Conservation (phyloP, 2,888 invertebrate genomes). For the Rhorus exstirpatorius region DNA sequence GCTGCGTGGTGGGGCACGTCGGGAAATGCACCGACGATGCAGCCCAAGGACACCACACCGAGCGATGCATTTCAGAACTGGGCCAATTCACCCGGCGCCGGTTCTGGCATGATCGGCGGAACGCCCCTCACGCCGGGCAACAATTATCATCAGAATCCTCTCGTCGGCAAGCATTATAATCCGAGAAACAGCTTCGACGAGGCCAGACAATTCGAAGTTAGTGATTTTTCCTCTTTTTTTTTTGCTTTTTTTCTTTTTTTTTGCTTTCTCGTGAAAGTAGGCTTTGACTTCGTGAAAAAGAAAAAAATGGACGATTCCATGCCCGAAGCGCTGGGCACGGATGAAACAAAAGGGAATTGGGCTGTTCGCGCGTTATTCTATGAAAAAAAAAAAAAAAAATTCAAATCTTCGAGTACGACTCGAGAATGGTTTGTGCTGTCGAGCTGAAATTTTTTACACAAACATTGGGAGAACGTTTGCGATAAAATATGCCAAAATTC, state of each 20-base stretch:
- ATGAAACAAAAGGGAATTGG: too few relatives aligned
- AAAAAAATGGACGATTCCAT: too few relatives aligned
- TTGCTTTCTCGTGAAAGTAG: too few relatives aligned
- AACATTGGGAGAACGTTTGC: too few relatives aligned
- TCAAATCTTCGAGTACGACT: too few relatives aligned
- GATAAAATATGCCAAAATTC: too few relatives aligned
- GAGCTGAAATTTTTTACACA: too few relatives aligned
- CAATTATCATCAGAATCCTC: slow-evolving; percentile 77
- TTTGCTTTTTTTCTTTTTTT: not conserved
- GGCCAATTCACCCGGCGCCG: slow-evolving; percentile 75
- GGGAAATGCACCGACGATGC: slow-evolving; percentile 71
- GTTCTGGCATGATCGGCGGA: slow-evolving; percentile 73
- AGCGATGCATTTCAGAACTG: slow-evolving; percentile 80
- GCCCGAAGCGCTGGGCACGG: too few relatives aligned
- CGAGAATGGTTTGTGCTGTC: too few relatives aligned
- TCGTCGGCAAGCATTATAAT: slow-evolving; percentile 71
- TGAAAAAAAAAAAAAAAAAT: too few relatives aligned
- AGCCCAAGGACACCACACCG: slow-evolving; percentile 73
- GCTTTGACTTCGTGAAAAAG: too few relatives aligned
- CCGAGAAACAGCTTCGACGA: slow-evolving; percentile 78
- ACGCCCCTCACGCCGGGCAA: slow-evolving; percentile 75
- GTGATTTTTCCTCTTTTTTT: slow-evolving; percentile 51
- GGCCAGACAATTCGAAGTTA: slow-evolving; percentile 78
- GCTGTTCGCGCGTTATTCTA: too few relatives aligned
- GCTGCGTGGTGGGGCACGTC: slow-evolving; percentile 80